phyloP scores from a whole-genome alignment of 2,113 vertebrate genomes.

The Sturnus vulgaris region DNA sequence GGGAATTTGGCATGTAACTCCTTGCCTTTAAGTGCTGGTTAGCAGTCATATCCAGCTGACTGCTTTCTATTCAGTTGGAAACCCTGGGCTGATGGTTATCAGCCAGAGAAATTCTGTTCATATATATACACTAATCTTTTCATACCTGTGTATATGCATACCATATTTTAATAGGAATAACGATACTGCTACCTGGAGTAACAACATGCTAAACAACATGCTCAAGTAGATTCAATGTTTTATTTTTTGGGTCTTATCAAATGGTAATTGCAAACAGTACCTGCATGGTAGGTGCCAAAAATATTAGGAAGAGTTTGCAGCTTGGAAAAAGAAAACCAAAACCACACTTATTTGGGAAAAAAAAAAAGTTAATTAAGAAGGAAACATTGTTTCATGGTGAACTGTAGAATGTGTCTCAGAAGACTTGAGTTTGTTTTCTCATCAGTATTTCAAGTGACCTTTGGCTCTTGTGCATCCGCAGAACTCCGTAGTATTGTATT shows the following conservation, averaged over 20 bases:
- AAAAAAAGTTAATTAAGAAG: conserved; percentile 15
- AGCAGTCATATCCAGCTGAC: not conserved
- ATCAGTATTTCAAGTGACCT: conserved; percentile 70
- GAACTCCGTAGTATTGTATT: conserved; percentile 67
- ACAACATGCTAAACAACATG: not conserved
- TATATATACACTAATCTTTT: not conserved
- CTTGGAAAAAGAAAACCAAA: not conserved
- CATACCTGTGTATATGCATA: not conserved
- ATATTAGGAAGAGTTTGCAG: not conserved
- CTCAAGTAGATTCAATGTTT: not conserved
- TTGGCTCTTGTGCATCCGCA: conserved; percentile 60
- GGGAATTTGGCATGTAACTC: not conserved
- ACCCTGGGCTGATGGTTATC: not conserved
- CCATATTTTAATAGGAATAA: not conserved
- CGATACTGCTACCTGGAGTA: not conserved
- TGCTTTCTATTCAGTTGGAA: not conserved
- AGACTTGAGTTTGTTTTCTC: conserved; percentile 63
- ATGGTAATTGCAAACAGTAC: not conserved
- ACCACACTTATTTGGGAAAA: not conserved
- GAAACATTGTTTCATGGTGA: conserved; percentile 61
- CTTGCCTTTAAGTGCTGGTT: not conserved
- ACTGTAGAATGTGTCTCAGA: conserved; percentile 34
- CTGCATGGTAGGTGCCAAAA: not conserved
- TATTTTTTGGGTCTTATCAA: not conserved
- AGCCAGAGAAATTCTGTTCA: not conserved